phyloP scores from a whole-genome alignment of 2,113 vertebrate genomes.

The Platanista minor region DNA sequence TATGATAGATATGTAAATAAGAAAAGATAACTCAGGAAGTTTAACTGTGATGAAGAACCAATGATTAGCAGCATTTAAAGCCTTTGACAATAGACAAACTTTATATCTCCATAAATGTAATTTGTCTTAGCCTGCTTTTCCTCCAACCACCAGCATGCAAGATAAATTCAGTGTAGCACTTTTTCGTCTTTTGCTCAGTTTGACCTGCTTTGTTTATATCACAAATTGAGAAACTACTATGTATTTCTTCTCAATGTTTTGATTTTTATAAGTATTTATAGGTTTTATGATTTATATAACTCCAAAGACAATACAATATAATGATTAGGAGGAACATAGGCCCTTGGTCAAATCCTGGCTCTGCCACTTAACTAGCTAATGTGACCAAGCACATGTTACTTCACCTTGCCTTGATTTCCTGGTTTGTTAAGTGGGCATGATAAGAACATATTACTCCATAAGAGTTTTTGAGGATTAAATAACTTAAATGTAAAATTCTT shows the following conservation, averaged over 20 bases:
- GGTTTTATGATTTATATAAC: not conserved
- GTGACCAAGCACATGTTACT: not conserved
- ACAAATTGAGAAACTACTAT: not conserved
- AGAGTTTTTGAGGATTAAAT: not conserved
- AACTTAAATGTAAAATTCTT: constrained; percentile 30
- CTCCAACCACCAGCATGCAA: not conserved
- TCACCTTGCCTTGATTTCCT: not conserved
- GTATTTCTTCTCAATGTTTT: not conserved
- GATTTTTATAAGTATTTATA: not conserved
- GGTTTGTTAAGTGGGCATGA: not conserved
- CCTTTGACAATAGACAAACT: not conserved
- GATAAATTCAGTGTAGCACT: not conserved
- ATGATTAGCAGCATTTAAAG: not conserved
- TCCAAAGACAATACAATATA: not conserved
- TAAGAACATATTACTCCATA: not conserved
- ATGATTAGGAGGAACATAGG: not conserved
- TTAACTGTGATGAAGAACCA: not conserved
- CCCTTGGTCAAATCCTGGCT: not conserved
- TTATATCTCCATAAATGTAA: not conserved
- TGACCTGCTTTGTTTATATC: constrained; percentile 1
- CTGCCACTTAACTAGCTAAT: not conserved
- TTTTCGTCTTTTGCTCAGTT: not conserved
- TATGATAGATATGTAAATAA: not conserved
- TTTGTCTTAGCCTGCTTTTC: not conserved
- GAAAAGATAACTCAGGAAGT: not conserved